These are phyloP conservation scores for Mesorhabditis sp. DNA, from an alignment of 2,888 invertebrate genomes.

Conservation along the genomic window DNA sequence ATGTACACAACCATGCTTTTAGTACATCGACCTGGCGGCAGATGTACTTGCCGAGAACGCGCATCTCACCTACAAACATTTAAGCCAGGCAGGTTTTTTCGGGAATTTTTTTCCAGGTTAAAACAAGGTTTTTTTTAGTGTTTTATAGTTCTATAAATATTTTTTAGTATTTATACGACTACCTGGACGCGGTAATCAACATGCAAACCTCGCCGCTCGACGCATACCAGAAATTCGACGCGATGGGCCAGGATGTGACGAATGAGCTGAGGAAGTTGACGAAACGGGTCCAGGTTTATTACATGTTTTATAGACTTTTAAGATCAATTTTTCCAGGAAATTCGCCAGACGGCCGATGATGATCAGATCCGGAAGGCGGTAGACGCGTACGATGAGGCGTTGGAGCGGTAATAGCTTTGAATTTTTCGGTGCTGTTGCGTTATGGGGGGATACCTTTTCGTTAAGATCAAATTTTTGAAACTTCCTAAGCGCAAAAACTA, in stretches of 20 bases:
- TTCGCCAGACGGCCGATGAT: conserved; percentile 81
- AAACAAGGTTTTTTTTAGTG: not conserved
- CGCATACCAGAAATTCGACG: conserved; percentile 90
- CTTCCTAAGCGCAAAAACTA: too few species aligned
- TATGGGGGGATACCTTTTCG: too few species aligned
- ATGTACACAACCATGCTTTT: not conserved
- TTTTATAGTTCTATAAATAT: not conserved
- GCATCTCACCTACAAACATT: conserved; percentile 81
- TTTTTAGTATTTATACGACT: conserved; percentile 66
- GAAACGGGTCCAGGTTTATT: conserved; percentile 69
- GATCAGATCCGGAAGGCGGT: conserved; percentile 73
- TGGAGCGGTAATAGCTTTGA: conserved; percentile 66
- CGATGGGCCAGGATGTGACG: conserved; percentile 83
- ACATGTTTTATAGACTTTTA: not conserved
- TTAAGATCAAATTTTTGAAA: too few species aligned
- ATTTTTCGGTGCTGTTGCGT: too few species aligned
- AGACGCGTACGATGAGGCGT: conserved; percentile 81
- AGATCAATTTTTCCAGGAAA: conserved; percentile 71
- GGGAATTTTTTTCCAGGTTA: not conserved
- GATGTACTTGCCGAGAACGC: conserved; percentile 96
- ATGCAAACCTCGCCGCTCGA: conserved; percentile 94
- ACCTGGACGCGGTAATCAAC: conserved; percentile 90
- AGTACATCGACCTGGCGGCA: conserved; percentile 89
- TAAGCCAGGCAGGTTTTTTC: conserved; percentile 37
- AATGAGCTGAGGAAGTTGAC: conserved; percentile 84